A percentile compares a stretch with the other conserved stretches of the same genome.
These are phyloP conservation scores for Coranthus polyacanthus DNA, from an alignment of 2,797 vertebrate genomes.

Conservation along the genomic window DNA sequence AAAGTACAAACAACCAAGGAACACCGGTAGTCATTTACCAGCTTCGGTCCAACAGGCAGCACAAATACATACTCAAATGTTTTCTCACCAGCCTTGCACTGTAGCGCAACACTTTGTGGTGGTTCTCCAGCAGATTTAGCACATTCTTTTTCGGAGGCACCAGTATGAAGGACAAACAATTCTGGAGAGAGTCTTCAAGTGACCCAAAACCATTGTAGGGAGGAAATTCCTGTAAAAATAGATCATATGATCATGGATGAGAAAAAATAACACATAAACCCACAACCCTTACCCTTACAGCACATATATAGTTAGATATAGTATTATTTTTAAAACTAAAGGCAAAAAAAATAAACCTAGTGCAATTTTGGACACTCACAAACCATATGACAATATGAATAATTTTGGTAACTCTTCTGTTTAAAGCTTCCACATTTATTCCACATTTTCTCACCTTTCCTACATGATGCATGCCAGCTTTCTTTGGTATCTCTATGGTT, in stretches of 20 bases:
- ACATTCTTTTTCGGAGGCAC: conserved; percentile 88
- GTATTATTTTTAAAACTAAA: neutral
- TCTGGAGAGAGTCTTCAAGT: conserved; percentile 93
- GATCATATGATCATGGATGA: neutral
- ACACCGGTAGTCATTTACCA: neutral
- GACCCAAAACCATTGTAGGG: conserved; percentile 94
- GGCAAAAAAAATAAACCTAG: neutral
- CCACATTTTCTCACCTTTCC: conserved; percentile 75
- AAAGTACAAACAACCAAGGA: neutral
- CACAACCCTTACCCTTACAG: neutral
- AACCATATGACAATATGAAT: no score
- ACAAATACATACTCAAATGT: neutral
- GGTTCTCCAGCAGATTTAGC: conserved; percentile 89
- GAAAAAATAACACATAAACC: neutral
- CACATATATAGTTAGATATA: neutral
- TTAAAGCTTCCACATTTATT: neutral
- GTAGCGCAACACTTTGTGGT: conserved; percentile 90
- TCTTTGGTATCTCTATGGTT: conserved; percentile 75
- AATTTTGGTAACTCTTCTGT: neutral
- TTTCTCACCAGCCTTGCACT: conserved; percentile 87
- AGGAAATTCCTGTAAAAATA: conserved; percentile 84
- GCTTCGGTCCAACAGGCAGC: neutral
- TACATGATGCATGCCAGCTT: conserved; percentile 42
- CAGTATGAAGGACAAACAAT: conserved; percentile 91
- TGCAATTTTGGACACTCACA: no score